These are phyloP conservation scores for Matsumyia berberina DNA, from an alignment of 2,888 invertebrate species.

Conservation along the genomic window DNA sequence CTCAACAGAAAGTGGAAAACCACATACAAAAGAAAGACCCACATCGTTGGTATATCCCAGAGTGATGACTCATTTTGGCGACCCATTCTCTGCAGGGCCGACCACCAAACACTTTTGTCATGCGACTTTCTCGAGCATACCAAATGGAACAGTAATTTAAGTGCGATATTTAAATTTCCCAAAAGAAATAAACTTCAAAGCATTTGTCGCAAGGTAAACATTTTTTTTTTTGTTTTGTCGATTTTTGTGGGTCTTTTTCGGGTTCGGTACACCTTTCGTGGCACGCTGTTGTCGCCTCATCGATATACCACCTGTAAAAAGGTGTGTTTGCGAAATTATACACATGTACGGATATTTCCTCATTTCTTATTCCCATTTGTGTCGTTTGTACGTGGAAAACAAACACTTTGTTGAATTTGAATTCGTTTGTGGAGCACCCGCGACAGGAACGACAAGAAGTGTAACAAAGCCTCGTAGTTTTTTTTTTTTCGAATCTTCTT, in stretches of 20 bases:
- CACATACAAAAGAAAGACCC: neutral
- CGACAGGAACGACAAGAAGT: slow-evolving; percentile 18
- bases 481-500: no score
- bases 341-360: neutral
- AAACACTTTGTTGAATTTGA: slow-evolving; percentile 17
- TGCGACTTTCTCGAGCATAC: slow-evolving; percentile 16
- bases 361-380: slow-evolving; percentile 12
- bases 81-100: slow-evolving; percentile 8
- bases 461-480: neutral
- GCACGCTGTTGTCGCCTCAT: neutral
- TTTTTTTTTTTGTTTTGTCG: neutral
- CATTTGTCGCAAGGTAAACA: slow-evolving; percentile 38
- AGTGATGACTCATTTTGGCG: slow-evolving; percentile 51
- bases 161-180: slow-evolving; percentile 36
- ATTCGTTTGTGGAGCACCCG: slow-evolving; percentile 16
- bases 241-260: slow-evolving; percentile 4
- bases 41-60: slow-evolving; percentile 43
- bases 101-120: slow-evolving; percentile 17
- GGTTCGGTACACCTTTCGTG: slow-evolving; percentile 6
- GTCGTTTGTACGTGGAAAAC: slow-evolving; percentile 6
- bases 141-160: slow-evolving; percentile 9
- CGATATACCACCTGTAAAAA: slow-evolving; percentile 35
- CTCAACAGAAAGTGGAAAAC: neutral
- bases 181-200: slow-evolving; percentile 36
- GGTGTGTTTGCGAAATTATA: slow-evolving; percentile 23